Evolutionary conservation across 2,888 invertebrate genomes (phyloP), one percentile per base, ranked within the genome.

Genomic region (Tipula confusa): DNA sequence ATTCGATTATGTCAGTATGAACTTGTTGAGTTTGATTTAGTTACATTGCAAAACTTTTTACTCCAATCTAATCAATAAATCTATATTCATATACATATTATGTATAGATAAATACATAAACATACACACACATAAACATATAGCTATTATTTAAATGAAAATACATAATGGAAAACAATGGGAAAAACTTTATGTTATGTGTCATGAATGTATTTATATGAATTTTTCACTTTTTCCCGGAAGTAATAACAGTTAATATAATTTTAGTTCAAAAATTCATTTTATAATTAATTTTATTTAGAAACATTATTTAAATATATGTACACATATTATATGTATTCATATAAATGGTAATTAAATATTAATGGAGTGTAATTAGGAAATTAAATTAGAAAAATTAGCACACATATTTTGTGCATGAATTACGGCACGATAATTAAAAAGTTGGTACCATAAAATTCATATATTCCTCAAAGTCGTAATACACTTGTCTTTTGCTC

Each of bases 221-320:
- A 64, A 18, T 24, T 64, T 64, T 64, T 24, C 64, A 64, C 64
- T 64, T 64, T 64, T 43, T 64, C 24, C 64, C 64, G 64, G 64
- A 64, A 64, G 64, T 64, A 64, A 24, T 64, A 64, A 64, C 64
- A 64, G 64, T 64, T 64, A 64, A 64, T n/a, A n/a, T 64, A 64
- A 64, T 64, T 64, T 64, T 24, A 64, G 64, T 64, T 64, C 9
- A 24, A 64, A 43, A 64, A 64, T 64, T 15, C 15, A 64, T 64
- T 64, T 5, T 64, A 64, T 64, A 64, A 64, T 64, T 64, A 64
- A 64, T 24, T 64, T 64, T 64, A 64, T 24, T 64, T 64, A 64
- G 64, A 24, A 64, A 64, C 18, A 64, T 64, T 64, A 64, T 64
- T 43, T 43, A 43, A 43, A 43, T 36, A 31, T 36, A 36, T 36